Base-by-base conservation (phyloP, 1,140 invertebrate species). In the Dreissena polymorpha region DNA sequence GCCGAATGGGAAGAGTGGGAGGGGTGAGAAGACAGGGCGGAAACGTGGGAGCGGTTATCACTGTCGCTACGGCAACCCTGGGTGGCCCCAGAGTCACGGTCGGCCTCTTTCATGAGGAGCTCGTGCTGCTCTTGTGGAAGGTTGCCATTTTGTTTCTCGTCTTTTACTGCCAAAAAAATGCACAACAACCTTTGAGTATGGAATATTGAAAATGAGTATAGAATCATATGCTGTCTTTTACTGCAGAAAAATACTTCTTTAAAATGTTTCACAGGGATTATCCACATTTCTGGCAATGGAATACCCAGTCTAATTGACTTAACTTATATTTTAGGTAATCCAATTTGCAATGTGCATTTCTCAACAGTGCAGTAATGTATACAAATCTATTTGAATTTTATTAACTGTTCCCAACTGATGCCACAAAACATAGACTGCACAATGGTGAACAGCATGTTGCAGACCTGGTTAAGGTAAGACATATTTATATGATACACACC, bases 1-100 rank as follows among this genome's bases (percentile, higher is more conserved):
- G 71, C 72, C 7, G 81, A 83, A 64, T 88, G 86, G 12, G 88
- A 89, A 0, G 90, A 90, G 68, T 92, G 91, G 0, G 91, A 92
- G 8, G 88, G 91, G 60, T 93, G 90, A 21, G 90, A 91, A 74
- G 88, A 90, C 71, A 91, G 85, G 13, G 90, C 92, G 13, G 95
- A 96, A 57, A 94, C 94, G 79, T 96, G 95, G 5, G 95, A 96
- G 39, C 96, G 95, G 7, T 96, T 96, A 84, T 94, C 93, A 74
- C 96, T 96, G 91, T 97, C 97, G 87, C 96, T 96, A 87, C 95
- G 96, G 82, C 96, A 91, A 78, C 88, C 88, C 64, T 87, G 88
- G 67, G 88, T 88, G n/a, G 86, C 86, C 2, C 89, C 81, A 14
- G 89, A 89, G 83, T 89, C 82, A 39, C 87, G 74, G 77, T 90